These are phyloP conservation scores for Myotis davidii DNA, from an alignment of 2,113 vertebrate species.

Conservation along the genomic window DNA sequence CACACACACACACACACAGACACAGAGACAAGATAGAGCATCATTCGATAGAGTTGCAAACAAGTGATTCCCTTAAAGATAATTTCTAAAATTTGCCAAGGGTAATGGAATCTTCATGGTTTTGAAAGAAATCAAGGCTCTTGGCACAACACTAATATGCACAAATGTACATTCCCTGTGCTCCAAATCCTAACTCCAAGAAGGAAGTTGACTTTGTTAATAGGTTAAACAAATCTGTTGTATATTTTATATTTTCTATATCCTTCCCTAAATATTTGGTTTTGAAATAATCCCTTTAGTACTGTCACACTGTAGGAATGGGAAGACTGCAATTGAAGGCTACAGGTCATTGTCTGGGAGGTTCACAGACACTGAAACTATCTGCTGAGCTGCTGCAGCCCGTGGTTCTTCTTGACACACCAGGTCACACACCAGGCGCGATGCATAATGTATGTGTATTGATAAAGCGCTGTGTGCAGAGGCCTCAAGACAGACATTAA, in stretches of 20 bases:
- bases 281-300: neutral
- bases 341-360: neutral
- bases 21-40: neutral
- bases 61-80: constrained; percentile 44
- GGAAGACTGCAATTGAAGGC: neutral
- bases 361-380: fast-evolving
- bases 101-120: neutral
- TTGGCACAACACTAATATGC: neutral
- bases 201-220: neutral
- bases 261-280: constrained; percentile 42
- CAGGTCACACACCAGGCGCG: neutral
- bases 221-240: neutral
- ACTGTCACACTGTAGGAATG: neutral
- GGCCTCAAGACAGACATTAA: neutral
- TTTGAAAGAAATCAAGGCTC: constrained; percentile 49
- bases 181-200: neutral
- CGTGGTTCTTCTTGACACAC: neutral
- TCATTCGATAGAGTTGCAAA: neutral
- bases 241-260: neutral
- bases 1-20: neutral
- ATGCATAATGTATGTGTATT: neutral
- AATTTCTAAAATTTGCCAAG: neutral
- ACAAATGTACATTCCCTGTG: neutral
- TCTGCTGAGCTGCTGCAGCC: neutral
- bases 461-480: neutral